Conservation (phyloP, 2,113 vertebrate genomes). For the Fulica atra region DNA sequence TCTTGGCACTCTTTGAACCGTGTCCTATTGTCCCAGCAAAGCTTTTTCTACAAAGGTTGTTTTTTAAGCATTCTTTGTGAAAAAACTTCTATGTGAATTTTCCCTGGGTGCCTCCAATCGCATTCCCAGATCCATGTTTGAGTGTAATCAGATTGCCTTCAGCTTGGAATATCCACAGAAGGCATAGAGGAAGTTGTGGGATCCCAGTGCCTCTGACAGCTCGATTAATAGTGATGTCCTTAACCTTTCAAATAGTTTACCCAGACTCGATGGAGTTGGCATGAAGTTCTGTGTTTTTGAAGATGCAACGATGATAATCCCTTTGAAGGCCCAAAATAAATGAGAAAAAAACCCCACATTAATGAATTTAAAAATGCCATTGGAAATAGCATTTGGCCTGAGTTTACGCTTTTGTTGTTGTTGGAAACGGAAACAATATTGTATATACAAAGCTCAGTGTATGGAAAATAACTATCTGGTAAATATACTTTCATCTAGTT, state of each 20-base stretch:
- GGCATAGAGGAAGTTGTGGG: neutral
- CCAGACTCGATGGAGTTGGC: neutral
- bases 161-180: neutral
- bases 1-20: neutral
- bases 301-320: neutral
- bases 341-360: neutral
- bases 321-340: slow-evolving; percentile 18
- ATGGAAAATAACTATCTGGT: neutral
- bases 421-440: neutral
- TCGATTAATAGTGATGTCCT: neutral
- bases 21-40: neutral
- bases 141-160: neutral
- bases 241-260: slow-evolving; percentile 8
- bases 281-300: neutral
- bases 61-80: neutral
- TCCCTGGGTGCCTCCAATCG: neutral
- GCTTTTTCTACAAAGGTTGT: neutral
- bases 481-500: neutral
- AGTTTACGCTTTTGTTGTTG: neutral
- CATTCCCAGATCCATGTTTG: neutral
- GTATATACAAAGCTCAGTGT: neutral
- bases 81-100: neutral
- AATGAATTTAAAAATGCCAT: neutral
- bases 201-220: neutral
- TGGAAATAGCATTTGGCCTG: neutral